Evolutionary conservation across 2,888 invertebrate genomes (phyloP).

Genomic region (Epinotia bilunana): DNA sequence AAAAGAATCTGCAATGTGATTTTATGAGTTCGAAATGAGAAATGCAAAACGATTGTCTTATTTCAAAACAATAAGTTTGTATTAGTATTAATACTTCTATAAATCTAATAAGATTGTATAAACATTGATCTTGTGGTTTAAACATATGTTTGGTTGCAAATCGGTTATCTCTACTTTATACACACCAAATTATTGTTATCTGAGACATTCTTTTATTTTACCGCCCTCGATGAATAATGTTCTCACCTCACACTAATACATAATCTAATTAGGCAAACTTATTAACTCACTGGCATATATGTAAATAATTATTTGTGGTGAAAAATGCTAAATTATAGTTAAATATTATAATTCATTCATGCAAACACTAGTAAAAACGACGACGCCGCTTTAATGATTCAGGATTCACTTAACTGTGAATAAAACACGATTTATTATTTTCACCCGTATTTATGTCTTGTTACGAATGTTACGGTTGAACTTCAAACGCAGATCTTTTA

Average conservation of each 20-base stretch:
- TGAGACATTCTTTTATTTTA: too few species aligned
- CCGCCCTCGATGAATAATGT: too few species aligned
- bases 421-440: background rate
- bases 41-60: background rate
- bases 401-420: background rate
- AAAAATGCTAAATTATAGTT: background rate
- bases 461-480: background rate
- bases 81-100: background rate
- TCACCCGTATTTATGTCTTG: background rate
- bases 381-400: constrained; percentile 15
- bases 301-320: constrained; percentile 1
- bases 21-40: background rate
- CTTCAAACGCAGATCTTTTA: constrained; percentile 1
- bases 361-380: constrained; percentile 9
- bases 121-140: background rate
- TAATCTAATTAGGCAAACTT: background rate
- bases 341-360: constrained; percentile 2
- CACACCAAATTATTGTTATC: background rate
- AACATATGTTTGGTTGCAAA: background rate
- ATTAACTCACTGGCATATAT: background rate
- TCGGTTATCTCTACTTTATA: background rate
- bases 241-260: background rate
- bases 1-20: background rate
- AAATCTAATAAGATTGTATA: background rate
- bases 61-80: background rate